Base-by-base conservation (phyloP, 2,113 vertebrate species). In the Pseudorasbora parva region DNA sequence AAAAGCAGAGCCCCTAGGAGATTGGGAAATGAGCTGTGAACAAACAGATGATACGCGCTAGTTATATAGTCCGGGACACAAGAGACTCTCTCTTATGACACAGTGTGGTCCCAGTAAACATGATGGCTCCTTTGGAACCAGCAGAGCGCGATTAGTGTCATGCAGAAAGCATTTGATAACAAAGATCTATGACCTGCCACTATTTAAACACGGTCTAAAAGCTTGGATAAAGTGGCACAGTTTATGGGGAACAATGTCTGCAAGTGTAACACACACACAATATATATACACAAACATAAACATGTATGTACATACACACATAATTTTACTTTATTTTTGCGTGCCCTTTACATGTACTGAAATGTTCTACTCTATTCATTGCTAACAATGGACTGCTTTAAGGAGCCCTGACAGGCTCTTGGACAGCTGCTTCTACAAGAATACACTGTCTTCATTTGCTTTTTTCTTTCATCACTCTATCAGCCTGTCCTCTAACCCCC, bases 1-100 rank as follows among this genome's bases (percentile, higher is more conserved):
- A 72, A 64, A 72, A 79, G 69, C 51, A 72, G 37, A 47, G 74
- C 60, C 45, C 82, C 45, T 19, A 57, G 74, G 74, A 84, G 73
- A 84, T 49, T 30, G 54, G 56, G 81, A 82, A 49, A 82, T 62
- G 74, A 78, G 74, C 74, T 49, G 74, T 15, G n/a, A 56, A 78
- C 66, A 84, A 77, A 41, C 59, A 17, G 47, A 77, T 81, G 78
- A 81, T 69, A 47, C 19, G 62, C 60, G 3, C 41, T 49, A 56
- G 78, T 81, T 81, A 69, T 81, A 81, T 81, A 69, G 78, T 81
- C 78, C 78, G 69, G 64, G 47, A 54, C 78, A 69, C 78, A 68
- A 69, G 78, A 81, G 78, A 81, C 78, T 81, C 62, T 78, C 74
- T 81, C 62, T 51, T 69, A 33, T 37, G 62, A 81, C 62, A 69